Evolutionary conservation across 2,888 invertebrate species (phyloP), one percentile per base, ranked within the genome.

Genomic region (Euzetes globulus): DNA sequence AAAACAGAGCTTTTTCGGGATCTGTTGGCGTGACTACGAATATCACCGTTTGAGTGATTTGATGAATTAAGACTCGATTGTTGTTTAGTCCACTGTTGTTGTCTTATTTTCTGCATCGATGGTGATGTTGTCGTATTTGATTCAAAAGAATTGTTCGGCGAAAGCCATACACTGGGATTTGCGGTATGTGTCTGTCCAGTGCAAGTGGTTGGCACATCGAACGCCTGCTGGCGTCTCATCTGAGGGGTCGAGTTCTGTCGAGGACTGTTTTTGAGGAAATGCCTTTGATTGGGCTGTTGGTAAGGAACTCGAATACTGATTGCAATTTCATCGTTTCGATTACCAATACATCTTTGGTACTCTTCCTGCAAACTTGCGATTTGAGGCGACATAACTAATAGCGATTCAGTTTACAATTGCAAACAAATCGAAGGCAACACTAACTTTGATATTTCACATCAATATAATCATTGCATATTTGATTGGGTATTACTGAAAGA

Each of bases 11-110:
- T 72, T 47, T 63, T 68, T 27, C 73, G 75, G 17, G 73, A 74
- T n/a, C 75, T 52, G n/a, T 22, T 65, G 19, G 72, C 33, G 47
- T 33, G 70, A 68, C 73, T 76, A 13, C 47, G 19, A 11, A 73
- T 22, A 29, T 76, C 76, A 22, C 76, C 74, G 52, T 76, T 74
- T 19, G 76, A 76, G 41, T 74, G 75, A 60, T 45, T 72, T 1
- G 76, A 76, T 25, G 74, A 75, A 25, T 75, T 76, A n/a, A 72
- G 22, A 22, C 72, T 72, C 7, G 76, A 76, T n/a, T 76, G 74
- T 19, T 76, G 76, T 47, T 68, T 74, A 19, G 37, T 41, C 76
- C 76, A 76, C 33, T 74, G 72, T 37, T 76, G 75, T 47, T 76
- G 76, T n/a, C 74, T 71, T 47, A 29, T 6, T 25, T 63, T 71